These are phyloP conservation scores for Xenopus laevis DNA, from an alignment of 2,113 vertebrate species.

Conservation along the genomic window DNA sequence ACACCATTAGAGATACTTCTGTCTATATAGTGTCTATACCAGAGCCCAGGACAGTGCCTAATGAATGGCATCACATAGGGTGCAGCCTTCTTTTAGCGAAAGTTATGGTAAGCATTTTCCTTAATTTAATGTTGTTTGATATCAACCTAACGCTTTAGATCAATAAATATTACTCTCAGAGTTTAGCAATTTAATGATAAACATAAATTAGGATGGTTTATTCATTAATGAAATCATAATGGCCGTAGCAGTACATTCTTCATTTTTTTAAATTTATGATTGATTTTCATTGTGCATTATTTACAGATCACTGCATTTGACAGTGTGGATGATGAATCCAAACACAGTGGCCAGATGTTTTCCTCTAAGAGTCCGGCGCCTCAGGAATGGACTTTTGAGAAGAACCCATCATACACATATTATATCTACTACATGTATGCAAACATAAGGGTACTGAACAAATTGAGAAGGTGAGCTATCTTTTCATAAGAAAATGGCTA, in stretches of 20 bases:
- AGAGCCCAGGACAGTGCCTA: too few species aligned
- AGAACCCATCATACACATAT: constrained; percentile 95
- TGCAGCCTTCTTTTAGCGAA: too few species aligned
- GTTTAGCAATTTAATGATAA: too few species aligned
- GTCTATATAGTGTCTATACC: too few species aligned
- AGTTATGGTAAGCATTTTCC: too few species aligned
- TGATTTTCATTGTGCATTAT: not conserved
- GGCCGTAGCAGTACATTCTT: not conserved
- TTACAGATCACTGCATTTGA: constrained; percentile 92
- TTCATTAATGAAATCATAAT: too few species aligned
- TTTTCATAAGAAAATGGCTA: not conserved
- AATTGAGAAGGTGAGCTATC: constrained; percentile 83
- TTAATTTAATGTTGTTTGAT: too few species aligned
- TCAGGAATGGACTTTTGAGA: constrained; percentile 81
- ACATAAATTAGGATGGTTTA: too few species aligned
- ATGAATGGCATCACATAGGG: too few species aligned
- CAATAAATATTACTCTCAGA: too few species aligned
- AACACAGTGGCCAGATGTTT: constrained; percentile 98
- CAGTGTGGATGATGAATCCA: constrained; percentile 97
- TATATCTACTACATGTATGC: constrained; percentile 97
- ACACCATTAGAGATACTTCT: too few species aligned
- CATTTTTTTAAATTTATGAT: not conserved
- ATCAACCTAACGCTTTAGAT: too few species aligned
- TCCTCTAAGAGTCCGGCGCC: constrained; percentile 89
- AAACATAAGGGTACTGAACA: constrained; percentile 89